Percentiles rank a stretch among this genome's conserved stretches.
Conservation (phyloP, 2,113 vertebrate genomes). For the Sialia sialis region DNA sequence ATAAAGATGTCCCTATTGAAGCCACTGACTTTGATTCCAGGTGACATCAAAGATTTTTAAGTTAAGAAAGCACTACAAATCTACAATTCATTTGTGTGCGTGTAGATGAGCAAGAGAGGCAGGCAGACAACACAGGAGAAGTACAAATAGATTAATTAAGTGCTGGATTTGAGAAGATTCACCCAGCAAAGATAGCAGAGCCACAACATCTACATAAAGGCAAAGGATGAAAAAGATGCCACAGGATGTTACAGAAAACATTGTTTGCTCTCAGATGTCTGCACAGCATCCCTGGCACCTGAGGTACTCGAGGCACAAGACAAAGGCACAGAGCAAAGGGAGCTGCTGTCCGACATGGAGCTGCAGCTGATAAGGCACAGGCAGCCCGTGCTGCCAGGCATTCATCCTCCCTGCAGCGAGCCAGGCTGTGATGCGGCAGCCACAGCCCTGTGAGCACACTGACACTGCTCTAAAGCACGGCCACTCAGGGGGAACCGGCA, state of each 20-base stretch:
- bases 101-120: neutral
- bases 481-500: neutral
- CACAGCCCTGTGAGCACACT: neutral
- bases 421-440: slow-evolving; percentile 21
- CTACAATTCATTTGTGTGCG: neutral
- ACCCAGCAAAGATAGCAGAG: slow-evolving; percentile 27
- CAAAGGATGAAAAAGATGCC: slow-evolving; percentile 53
- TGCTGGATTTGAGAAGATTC: slow-evolving; percentile 38
- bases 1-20: slow-evolving; percentile 55
- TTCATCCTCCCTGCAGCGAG: slow-evolving; percentile 18
- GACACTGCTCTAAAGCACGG: slow-evolving; percentile 26
- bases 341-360: neutral
- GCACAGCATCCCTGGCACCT: neutral
- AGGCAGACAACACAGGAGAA: slow-evolving; percentile 43
- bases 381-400: neutral
- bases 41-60: slow-evolving; percentile 44
- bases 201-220: slow-evolving; percentile 40
- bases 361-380: neutral
- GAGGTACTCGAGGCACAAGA: neutral
- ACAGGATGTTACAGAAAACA: slow-evolving; percentile 23
- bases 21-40: slow-evolving; percentile 47
- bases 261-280: slow-evolving; percentile 42
- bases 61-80: slow-evolving; percentile 41
- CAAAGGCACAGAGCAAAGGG: slow-evolving; percentile 1
- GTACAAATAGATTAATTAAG: slow-evolving; percentile 68